Conservation (phyloP, 1,140 invertebrate species). For the Rhopalosiphum padi region DNA sequence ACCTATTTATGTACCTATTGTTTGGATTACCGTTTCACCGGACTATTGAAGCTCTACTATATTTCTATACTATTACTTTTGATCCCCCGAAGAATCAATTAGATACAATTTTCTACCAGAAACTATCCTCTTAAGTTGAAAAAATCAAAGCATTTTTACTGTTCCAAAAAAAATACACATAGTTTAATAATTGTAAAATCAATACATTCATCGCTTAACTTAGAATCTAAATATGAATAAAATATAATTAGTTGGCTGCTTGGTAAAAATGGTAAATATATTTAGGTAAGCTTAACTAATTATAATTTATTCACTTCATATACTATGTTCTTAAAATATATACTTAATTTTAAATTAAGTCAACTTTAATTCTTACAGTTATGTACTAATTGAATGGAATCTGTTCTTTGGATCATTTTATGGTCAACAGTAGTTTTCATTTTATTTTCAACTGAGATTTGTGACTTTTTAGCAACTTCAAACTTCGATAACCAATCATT, state of each 20-base stretch:
- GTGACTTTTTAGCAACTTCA: conserved; percentile 88
- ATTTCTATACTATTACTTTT: no score
- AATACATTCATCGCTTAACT: not conserved
- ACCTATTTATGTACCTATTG: no score
- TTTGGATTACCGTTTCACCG: no score
- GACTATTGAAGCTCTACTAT: no score
- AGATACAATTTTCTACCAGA: not conserved
- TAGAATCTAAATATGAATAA: not conserved
- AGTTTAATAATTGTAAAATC: not conserved
- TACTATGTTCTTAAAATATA: not conserved
- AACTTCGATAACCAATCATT: conserved; percentile 95
- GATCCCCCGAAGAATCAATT: no score
- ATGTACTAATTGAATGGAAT: conserved; percentile 44
- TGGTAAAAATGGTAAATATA: not conserved
- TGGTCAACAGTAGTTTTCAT: conserved; percentile 63
- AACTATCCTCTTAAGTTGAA: not conserved
- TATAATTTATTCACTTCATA: not conserved
- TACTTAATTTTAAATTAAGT: not conserved
- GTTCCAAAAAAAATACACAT: not conserved
- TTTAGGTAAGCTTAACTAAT: not conserved
- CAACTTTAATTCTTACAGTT: conserved; percentile 17
- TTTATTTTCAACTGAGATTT: conserved; percentile 75
- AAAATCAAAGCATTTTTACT: not conserved
- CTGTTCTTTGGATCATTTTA: conserved; percentile 61
- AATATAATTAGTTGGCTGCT: not conserved